Percentiles rank a stretch among this genome's conserved stretches.
Evolutionary conservation across 2,113 vertebrate genomes (phyloP).

Genomic region (Atractosteus spatula): DNA sequence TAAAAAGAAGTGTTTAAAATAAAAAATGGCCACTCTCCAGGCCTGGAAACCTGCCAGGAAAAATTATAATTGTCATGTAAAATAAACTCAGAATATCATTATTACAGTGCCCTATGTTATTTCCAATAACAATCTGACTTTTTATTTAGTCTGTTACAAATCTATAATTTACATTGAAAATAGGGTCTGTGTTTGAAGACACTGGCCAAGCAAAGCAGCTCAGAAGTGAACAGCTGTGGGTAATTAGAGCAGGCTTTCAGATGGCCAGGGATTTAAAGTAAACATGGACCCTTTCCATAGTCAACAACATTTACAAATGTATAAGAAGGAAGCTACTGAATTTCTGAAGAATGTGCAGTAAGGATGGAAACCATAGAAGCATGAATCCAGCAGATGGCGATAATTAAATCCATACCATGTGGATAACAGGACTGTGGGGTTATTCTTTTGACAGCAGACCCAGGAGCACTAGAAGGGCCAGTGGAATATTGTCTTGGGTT

Average conservation of each 20-base stretch:
- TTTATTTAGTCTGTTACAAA: conserved; percentile 83
- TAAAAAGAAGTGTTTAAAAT: conserved; percentile 21
- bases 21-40: conserved; percentile 10
- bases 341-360: conserved; percentile 92
- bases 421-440: conserved; percentile 55
- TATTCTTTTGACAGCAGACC: conserved; percentile 58
- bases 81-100: conserved; percentile 71
- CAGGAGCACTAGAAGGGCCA: conserved; percentile 36
- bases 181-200: conserved; percentile 80
- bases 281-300: conserved; percentile 96
- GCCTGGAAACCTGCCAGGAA: conserved; percentile 49
- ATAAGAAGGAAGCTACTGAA: conserved; percentile 96
- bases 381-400: conserved; percentile 83
- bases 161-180: conserved; percentile 85
- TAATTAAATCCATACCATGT: conserved; percentile 82
- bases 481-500: conserved; percentile 55
- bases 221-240: conserved; percentile 83
- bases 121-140: conserved; percentile 82
- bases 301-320: conserved; percentile 97
- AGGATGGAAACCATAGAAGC: conserved; percentile 81
- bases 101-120: conserved; percentile 73
- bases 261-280: conserved; percentile 88
- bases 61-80: conserved; percentile 71
- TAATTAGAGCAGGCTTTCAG: conserved; percentile 85
- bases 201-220: conserved; percentile 80